Percentiles rank a stretch among this genome's conserved stretches.
phyloP scores from a whole-genome alignment of 1,140 invertebrate genomes.

The Sesamia nonagrioides region DNA sequence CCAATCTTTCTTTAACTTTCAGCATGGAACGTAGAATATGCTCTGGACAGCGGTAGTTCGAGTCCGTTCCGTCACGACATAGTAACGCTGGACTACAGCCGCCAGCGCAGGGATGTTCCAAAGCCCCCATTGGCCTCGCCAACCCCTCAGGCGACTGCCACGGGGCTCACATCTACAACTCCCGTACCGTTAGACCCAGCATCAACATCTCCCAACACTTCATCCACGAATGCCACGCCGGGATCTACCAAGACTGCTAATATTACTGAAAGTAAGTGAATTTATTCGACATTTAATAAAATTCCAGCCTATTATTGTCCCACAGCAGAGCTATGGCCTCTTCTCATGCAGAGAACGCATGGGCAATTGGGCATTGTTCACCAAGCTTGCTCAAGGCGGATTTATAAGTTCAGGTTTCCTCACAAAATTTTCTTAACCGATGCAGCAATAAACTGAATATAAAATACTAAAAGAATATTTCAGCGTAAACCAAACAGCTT shows the following conservation, averaged over 20 bases:
- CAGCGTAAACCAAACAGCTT: neutral
- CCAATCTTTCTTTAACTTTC: conserved; percentile 7
- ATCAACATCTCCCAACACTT: neutral
- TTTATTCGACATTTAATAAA: neutral
- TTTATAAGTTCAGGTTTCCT: too few relatives aligned
- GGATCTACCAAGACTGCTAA: conserved; percentile 17
- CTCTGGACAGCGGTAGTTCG: conserved; percentile 31
- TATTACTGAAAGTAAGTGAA: conserved; percentile 16
- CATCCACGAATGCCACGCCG: neutral
- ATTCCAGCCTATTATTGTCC: too few relatives aligned
- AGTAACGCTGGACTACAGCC: conserved; percentile 43
- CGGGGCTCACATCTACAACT: conserved; percentile 10
- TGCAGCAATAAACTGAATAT: too few relatives aligned
- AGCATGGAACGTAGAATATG: conserved; percentile 56
- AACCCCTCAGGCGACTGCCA: neutral
- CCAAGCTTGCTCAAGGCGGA: too few relatives aligned
- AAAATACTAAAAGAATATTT: neutral
- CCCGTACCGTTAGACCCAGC: neutral
- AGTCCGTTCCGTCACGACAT: conserved; percentile 48
- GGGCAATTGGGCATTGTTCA: too few relatives aligned
- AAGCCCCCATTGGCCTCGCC: neutral
- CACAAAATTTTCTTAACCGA: too few relatives aligned
- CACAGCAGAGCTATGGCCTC: too few relatives aligned
- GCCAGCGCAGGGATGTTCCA: conserved; percentile 26
- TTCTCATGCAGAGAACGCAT: too few relatives aligned